Evolutionary conservation across 2,888 invertebrate genomes (phyloP).

Genomic region (Oscheius sp.): DNA sequence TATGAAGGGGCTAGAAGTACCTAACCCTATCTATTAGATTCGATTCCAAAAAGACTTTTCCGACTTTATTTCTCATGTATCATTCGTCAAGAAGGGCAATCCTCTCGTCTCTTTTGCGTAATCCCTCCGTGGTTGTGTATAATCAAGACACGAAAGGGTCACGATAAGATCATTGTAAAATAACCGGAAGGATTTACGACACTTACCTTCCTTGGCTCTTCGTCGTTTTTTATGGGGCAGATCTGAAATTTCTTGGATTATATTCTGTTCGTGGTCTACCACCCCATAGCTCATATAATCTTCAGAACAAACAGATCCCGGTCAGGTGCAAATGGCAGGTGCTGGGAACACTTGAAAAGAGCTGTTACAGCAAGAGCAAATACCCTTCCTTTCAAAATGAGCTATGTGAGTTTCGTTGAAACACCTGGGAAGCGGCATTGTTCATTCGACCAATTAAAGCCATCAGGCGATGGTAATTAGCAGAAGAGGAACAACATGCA

Average conservation of each 20-base stretch:
- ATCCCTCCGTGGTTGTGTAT: not conserved
- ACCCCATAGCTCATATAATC: not conserved
- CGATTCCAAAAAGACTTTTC: too few species aligned
- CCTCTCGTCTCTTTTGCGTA: not conserved
- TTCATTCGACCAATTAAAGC: conserved; percentile 9
- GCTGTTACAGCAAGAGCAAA: conserved; percentile 6
- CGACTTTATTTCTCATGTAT: too few species aligned
- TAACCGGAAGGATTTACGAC: not conserved
- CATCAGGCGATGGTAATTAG: not conserved
- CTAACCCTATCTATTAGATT: too few species aligned
- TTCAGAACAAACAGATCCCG: not conserved
- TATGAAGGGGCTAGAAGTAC: too few species aligned
- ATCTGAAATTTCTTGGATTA: conserved; percentile 24
- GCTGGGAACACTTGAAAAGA: not conserved
- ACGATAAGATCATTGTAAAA: conserved; percentile 6
- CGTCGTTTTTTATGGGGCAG: conserved; percentile 43
- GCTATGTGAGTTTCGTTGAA: not conserved
- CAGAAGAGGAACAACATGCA: not conserved
- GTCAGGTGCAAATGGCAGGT: conserved; percentile 22
- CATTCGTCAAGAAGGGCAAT: too few species aligned
- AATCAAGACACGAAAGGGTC: not conserved
- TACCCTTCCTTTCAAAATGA: not conserved
- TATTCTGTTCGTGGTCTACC: not conserved
- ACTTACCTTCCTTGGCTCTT: conserved; percentile 39
- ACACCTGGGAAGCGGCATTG: not conserved